phyloP scores from a whole-genome alignment of 2,797 vertebrate species.

The Brachyrhaphis roseni region DNA sequence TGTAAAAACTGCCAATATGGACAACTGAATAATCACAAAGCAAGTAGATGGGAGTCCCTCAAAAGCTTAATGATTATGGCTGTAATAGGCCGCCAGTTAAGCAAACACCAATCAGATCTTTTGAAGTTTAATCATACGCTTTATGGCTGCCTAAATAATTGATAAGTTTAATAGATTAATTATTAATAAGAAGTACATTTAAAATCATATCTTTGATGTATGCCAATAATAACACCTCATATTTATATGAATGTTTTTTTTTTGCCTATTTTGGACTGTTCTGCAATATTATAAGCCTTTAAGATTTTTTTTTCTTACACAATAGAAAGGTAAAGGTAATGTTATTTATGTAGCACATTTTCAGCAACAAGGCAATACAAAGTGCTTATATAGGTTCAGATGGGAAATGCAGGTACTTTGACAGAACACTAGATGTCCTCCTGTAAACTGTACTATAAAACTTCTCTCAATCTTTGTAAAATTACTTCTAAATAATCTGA shows the following conservation, averaged over 20 bases:
- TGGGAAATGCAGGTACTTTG: conserved; percentile 16
- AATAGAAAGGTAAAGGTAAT: background rate
- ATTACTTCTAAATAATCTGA: background rate
- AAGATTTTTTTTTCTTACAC: background rate
- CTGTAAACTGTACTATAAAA: background rate
- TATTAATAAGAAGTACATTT: no score
- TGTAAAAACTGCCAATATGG: no score
- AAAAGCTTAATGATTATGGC: background rate
- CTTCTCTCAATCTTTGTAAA: background rate
- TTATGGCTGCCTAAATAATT: background rate
- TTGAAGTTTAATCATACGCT: background rate
- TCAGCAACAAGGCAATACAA: no score
- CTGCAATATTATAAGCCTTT: conserved; percentile 2
- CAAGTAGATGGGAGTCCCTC: background rate
- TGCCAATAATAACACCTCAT: conserved; percentile 17
- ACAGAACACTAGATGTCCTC: conserved; percentile 53
- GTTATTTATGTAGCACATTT: no score
- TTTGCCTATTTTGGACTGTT: conserved; percentile 18
- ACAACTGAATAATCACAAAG: no score
- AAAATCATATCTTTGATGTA: background rate
- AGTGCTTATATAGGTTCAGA: background rate
- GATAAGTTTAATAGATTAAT: background rate
- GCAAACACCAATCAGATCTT: background rate
- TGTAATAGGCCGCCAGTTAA: background rate
- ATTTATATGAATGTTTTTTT: conserved; percentile 30